Base-by-base conservation (phyloP, 2,113 vertebrate genomes). In the Mesembrinibis cayennensis region DNA sequence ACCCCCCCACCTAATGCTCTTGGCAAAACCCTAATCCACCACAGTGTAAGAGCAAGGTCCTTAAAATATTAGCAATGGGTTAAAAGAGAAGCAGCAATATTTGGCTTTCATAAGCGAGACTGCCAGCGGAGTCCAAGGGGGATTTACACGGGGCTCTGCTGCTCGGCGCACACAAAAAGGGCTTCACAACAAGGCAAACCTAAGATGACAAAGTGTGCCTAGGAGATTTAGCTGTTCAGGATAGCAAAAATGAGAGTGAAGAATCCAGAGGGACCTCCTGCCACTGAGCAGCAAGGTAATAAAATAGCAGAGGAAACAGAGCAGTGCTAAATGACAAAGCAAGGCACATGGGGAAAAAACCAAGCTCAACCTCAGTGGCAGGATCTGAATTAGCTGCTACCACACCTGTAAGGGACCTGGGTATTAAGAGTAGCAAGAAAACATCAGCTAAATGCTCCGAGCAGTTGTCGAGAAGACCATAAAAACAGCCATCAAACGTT, bases 261-360 rank as follows among this genome's bases (percentile, higher is more conserved):
- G 90, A 67, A 91, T 90, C 90, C 92, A 87, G 58, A 85, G 85
- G 87, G 93, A 91, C 58, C 62, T 76, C 81, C 91, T 90, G 90
- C 77, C 73, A 44, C 84, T 19, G 61, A 94, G 36, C 81, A 96
- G 91, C n/a, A 40, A 84, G 66, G 52, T 89, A 82, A 93, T 87
- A 76, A 94, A 83, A 61, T 8, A 79, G 56, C 11, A 3, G 78
- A 93, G 71, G 91, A 93, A 82, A 91, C 1, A 0, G 62, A 92
- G 82, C 45, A 18, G 42, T 9, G 40, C 69, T 82, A 62, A 95
- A 89, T 55, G 69, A 93, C 14, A 13, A 88, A 92, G 82, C 1
- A 1, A 72, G 66, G 62, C 4, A 1, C 34, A 27, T 2, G 1
- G 36, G 32, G 21, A 21, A 59, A 78, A 95, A 85, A 30, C 1